Evolutionary conservation across 1,140 invertebrate genomes (phyloP).

Genomic region (Pemphigus obesinymphae): DNA sequence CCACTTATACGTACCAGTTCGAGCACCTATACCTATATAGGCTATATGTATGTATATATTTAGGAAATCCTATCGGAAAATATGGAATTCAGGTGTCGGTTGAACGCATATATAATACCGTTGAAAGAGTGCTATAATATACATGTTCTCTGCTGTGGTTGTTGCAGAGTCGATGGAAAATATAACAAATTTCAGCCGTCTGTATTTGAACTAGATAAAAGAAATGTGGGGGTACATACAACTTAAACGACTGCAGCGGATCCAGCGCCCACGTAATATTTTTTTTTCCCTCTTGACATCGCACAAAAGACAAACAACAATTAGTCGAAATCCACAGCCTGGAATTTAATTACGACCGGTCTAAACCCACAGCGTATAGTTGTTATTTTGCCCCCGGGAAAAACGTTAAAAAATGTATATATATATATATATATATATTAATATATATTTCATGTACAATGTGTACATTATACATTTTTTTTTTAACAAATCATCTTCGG

Average conservation of each 20-base stretch:
- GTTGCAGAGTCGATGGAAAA: background rate
- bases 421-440: background rate
- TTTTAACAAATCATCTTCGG: too few relatives aligned
- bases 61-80: too few relatives aligned
- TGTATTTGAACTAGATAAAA: background rate
- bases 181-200: background rate
- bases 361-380: background rate
- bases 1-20: too few relatives aligned
- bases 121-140: too few relatives aligned
- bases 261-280: background rate
- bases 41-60: too few relatives aligned
- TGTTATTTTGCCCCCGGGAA: background rate
- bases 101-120: background rate
- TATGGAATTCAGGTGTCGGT: too few relatives aligned
- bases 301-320: slow-evolving; percentile 5
- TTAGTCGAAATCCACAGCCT: slow-evolving; percentile 17
- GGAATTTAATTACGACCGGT: slow-evolving; percentile 7
- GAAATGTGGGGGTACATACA: background rate
- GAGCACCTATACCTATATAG: too few relatives aligned
- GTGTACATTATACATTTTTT: too few relatives aligned
- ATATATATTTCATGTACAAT: too few relatives aligned
- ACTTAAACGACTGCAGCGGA: background rate
- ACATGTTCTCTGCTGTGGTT: too few relatives aligned
- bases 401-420: background rate
- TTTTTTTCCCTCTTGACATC: background rate